phyloP scores from a whole-genome alignment of 2,797 vertebrate genomes.

The Geotria australis region DNA sequence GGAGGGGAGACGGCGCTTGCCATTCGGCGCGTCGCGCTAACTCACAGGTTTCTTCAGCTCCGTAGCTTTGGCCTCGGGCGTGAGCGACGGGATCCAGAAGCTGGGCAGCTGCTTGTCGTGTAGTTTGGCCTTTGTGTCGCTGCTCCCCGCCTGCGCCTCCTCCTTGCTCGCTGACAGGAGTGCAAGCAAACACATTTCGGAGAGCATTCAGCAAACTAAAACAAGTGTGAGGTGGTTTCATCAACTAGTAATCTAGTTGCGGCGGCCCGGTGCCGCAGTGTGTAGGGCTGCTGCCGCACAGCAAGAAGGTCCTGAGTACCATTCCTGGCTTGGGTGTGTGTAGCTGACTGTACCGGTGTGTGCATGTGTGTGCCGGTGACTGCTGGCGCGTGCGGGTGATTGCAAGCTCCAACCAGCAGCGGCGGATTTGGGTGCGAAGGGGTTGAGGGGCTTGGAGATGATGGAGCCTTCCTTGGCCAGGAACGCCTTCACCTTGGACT shows the following conservation, averaged over 20 bases:
- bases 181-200: too few species aligned
- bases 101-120: constrained; percentile 21
- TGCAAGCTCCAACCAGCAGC: constrained; percentile 4
- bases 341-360: too few species aligned
- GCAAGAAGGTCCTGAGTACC: too few species aligned
- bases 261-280: too few species aligned
- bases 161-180: too few species aligned
- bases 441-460: constrained; percentile 56
- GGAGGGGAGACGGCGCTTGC: not conserved
- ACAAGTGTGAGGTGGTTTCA: too few species aligned
- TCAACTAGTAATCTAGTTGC: too few species aligned
- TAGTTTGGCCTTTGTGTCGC: constrained; percentile 2
- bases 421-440: constrained; percentile 20
- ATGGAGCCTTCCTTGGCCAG: constrained; percentile 46
- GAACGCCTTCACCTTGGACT: constrained; percentile 34
- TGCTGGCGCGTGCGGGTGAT: too few species aligned
- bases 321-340: too few species aligned
- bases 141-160: not conserved
- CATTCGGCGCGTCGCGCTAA: not conserved
- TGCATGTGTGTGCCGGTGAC: too few species aligned
- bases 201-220: too few species aligned
- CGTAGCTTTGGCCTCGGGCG: constrained; percentile 42
- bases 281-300: too few species aligned
- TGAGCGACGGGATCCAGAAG: constrained; percentile 57
- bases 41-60: constrained; percentile 43